These are phyloP conservation scores for Petromus typicus DNA, from an alignment of 2,113 vertebrate species.

Conservation along the genomic window DNA sequence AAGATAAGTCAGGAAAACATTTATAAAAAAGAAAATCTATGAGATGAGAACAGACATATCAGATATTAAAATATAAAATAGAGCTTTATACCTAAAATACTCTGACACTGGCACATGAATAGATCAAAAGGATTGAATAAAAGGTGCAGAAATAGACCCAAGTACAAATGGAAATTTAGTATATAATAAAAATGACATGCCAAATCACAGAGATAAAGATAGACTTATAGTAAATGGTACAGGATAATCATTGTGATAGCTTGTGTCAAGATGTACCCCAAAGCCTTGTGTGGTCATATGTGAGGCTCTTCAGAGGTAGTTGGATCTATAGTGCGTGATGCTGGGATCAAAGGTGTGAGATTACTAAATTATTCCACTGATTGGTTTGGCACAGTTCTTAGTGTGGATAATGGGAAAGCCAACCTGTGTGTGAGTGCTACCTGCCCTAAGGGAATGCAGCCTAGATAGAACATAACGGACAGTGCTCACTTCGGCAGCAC, in stretches of 20 bases:
- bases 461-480: neutral
- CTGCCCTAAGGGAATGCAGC: neutral
- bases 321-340: neutral
- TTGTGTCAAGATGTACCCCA: neutral
- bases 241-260: neutral
- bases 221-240: neutral
- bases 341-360: neutral
- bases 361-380: neutral
- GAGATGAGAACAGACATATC: neutral
- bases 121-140: neutral
- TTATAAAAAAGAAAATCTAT: neutral
- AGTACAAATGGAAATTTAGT: neutral
- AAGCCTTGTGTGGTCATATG: neutral
- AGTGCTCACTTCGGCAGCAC: too few relatives aligned
- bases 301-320: neutral
- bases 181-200: neutral
- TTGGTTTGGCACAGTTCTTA: neutral
- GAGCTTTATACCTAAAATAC: neutral
- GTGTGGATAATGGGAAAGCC: neutral
- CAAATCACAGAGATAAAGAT: constrained; percentile 23
- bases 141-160: neutral
- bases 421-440: neutral
- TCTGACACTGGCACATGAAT: neutral
- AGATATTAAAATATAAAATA: neutral
- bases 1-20: neutral